phyloP scores from a whole-genome alignment of 2,797 vertebrate species.

The Poecilia picta region DNA sequence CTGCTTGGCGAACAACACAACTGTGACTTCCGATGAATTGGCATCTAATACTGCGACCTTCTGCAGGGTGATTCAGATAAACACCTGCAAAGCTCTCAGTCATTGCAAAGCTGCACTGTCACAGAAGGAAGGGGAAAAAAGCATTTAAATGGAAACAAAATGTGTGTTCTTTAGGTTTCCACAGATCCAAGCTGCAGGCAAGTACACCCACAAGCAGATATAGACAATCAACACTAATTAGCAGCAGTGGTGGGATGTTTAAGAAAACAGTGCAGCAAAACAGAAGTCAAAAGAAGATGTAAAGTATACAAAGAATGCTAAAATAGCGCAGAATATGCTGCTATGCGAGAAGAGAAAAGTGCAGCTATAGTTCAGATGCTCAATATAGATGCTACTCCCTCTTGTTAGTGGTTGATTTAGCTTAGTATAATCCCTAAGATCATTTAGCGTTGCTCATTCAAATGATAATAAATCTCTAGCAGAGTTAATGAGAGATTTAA shows the following conservation, averaged over 20 bases:
- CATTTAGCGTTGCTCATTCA: slow-evolving; percentile 75
- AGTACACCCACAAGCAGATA: slow-evolving; percentile 22
- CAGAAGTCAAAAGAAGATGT: background rate
- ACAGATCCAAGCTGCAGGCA: background rate
- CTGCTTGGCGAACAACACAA: slow-evolving; percentile 36
- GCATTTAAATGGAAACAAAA: slow-evolving; percentile 7
- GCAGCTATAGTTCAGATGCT: slow-evolving; percentile 32
- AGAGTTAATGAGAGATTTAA: slow-evolving; percentile 79
- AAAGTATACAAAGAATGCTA: slow-evolving; percentile 15
- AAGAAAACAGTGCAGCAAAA: slow-evolving; percentile 3
- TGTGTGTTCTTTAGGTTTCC: slow-evolving; percentile 15
- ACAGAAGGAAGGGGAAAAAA: slow-evolving; percentile 4
- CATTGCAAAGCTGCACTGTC: slow-evolving; percentile 12
- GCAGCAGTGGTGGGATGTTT: slow-evolving; percentile 30
- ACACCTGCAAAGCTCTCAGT: slow-evolving; percentile 42
- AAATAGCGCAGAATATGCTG: background rate
- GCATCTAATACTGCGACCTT: slow-evolving; percentile 34
- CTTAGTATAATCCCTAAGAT: slow-evolving; percentile 76
- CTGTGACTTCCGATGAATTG: slow-evolving; percentile 33
- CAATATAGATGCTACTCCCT: slow-evolving; percentile 54
- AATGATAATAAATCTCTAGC: slow-evolving; percentile 72
- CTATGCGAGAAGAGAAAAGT: slow-evolving; percentile 13
- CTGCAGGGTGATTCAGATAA: slow-evolving; percentile 39
- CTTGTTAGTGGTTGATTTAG: slow-evolving; percentile 74
- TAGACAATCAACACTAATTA: slow-evolving; percentile 50